Conservation (phyloP, 2,113 vertebrate species). For the Hydropotes inermis region DNA sequence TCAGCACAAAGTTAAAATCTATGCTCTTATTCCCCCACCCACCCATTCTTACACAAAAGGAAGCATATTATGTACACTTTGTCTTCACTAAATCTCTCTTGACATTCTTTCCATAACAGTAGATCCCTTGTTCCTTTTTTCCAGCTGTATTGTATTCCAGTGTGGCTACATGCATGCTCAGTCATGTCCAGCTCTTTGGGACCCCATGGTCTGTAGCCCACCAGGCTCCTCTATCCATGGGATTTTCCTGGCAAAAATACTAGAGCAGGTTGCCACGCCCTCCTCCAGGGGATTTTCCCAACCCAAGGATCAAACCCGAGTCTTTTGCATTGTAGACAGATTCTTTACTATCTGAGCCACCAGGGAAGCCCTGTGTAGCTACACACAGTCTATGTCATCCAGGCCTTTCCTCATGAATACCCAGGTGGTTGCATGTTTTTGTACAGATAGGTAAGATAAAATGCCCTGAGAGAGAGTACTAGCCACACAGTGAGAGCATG, state of each 20-base stretch:
- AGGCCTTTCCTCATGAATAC: no score
- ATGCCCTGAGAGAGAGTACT: neutral
- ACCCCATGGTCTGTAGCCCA: neutral
- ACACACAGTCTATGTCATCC: rapidly evolving
- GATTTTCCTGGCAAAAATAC: neutral
- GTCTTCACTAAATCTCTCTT: neutral
- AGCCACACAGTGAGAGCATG: neutral
- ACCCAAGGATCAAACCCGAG: neutral
- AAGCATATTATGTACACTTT: neutral
- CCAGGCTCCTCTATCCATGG: neutral
- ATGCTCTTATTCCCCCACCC: neutral
- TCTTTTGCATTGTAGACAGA: neutral
- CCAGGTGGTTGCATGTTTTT: neutral
- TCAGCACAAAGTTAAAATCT: neutral
- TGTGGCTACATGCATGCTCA: neutral
- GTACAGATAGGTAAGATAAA: neutral
- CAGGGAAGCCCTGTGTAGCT: neutral
- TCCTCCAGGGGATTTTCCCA: neutral
- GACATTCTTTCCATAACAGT: neutral
- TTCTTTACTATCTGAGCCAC: neutral
- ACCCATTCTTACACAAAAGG: neutral
- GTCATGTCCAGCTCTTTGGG: neutral
- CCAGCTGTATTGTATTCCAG: neutral
- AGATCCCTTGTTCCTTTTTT: neutral
- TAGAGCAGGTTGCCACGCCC: neutral